A percentile compares a stretch with the other conserved stretches of the same genome.
phyloP scores from a whole-genome alignment of 2,888 invertebrate genomes.

The Blomia tropicalis region DNA sequence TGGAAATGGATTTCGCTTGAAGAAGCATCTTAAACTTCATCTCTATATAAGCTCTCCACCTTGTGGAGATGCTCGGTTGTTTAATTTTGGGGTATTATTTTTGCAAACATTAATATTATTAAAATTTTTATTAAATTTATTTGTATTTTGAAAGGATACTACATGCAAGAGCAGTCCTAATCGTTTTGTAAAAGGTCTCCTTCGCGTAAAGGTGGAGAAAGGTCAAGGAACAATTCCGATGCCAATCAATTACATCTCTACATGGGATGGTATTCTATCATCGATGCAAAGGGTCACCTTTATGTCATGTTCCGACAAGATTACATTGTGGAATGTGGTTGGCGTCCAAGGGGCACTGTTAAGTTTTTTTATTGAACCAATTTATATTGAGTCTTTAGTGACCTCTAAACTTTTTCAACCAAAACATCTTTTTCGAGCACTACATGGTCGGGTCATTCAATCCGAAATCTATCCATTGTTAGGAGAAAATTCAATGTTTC shows the following conservation, averaged over 20 bases:
- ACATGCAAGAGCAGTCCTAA: slow-evolving; percentile 53
- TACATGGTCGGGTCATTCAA: slow-evolving; percentile 34
- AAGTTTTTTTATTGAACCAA: slow-evolving; percentile 57
- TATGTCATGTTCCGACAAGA: slow-evolving; percentile 96
- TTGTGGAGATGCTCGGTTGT: slow-evolving; percentile 85
- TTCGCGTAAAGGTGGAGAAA: slow-evolving; percentile 87
- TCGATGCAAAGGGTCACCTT: slow-evolving; percentile 79
- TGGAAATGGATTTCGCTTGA: slow-evolving; percentile 41
- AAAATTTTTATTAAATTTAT: slow-evolving; percentile 2
- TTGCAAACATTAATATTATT: slow-evolving; percentile 46
- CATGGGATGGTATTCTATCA: slow-evolving; percentile 84
- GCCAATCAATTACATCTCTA: slow-evolving; percentile 64
- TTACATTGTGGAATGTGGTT: slow-evolving; percentile 84
- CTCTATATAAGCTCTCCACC: slow-evolving; percentile 93
- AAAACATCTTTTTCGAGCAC: slow-evolving; percentile 57
- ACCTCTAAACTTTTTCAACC: slow-evolving; percentile 75
- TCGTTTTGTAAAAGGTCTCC: slow-evolving; percentile 56
- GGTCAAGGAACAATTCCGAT: slow-evolving; percentile 51
- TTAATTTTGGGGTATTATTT: slow-evolving; percentile 64
- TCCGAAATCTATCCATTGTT: background rate
- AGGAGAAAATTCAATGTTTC: slow-evolving; percentile 39
- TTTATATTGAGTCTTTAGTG: slow-evolving; percentile 65
- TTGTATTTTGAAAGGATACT: too few species aligned
- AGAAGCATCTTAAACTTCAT: slow-evolving; percentile 56
- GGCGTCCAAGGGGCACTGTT: slow-evolving; percentile 76